These are phyloP conservation scores for Drosophila fungiperda DNA, from an alignment of 2,888 invertebrate genomes.

Conservation along the genomic window DNA sequence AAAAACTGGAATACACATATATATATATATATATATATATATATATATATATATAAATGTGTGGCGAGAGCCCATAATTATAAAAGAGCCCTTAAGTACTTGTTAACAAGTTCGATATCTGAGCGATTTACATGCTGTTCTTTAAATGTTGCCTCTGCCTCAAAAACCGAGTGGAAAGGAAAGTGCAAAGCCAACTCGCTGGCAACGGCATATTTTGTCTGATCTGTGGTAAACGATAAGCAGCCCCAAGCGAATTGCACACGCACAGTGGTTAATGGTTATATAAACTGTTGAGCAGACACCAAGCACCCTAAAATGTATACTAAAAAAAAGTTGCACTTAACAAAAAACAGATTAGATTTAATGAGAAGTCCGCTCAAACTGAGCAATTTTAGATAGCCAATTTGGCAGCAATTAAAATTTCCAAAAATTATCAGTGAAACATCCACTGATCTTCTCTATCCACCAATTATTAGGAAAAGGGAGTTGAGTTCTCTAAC, in stretches of 20 bases:
- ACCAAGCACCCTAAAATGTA: neutral
- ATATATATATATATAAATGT: constrained; percentile 5
- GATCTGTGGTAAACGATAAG: constrained; percentile 66
- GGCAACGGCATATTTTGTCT: constrained; percentile 58
- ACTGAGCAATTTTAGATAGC: no score
- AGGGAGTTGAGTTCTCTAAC: no score
- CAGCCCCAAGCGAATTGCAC: constrained; percentile 35
- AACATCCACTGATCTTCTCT: no score
- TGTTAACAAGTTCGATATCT: constrained; percentile 84
- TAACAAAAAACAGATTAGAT: no score
- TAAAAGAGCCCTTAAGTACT: constrained; percentile 84
- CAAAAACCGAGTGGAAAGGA: constrained; percentile 67
- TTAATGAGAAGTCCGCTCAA: no score
- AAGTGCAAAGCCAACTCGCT: constrained; percentile 64
- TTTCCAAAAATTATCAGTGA: no score
- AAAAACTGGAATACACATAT: constrained; percentile 18
- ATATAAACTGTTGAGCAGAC: neutral
- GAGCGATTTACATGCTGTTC: constrained; percentile 83
- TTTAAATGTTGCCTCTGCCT: constrained; percentile 22
- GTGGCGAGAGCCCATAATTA: constrained; percentile 67
- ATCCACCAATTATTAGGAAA: no score
- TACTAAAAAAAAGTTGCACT: neutral
- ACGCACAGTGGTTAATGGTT: constrained; percentile 26
- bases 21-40: neutral
- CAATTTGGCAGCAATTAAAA: no score